Conservation (phyloP, 1,140 invertebrate genomes). For the Ceratosolen fusciceps region DNA sequence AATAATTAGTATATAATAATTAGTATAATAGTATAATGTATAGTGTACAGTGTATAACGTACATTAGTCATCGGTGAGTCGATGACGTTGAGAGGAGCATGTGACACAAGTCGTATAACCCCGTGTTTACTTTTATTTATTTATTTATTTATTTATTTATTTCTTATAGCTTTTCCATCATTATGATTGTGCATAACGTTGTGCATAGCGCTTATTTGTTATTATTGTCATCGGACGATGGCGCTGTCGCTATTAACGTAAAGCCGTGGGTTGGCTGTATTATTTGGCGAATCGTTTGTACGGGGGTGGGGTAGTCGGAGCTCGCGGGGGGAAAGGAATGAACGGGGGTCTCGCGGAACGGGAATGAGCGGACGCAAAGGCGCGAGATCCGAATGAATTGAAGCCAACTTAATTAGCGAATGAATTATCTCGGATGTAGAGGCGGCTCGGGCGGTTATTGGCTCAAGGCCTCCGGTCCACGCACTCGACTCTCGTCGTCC, state of each 20-base stretch:
- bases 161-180: conserved; percentile 20
- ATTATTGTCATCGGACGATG: no score
- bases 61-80: conserved; percentile 18
- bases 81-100: conserved; percentile 20
- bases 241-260: conserved; percentile 4
- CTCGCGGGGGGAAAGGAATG: background rate
- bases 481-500: background rate
- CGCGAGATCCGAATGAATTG: background rate
- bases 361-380: background rate
- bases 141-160: no score
- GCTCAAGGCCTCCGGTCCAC: background rate
- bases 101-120: background rate
- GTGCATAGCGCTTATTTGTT: conserved; percentile 27
- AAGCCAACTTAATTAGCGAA: background rate
- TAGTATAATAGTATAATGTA: no score
- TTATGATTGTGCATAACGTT: conserved; percentile 36
- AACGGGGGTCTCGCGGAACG: background rate
- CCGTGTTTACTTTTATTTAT: no score
- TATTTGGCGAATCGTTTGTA: background rate
- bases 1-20: no score
- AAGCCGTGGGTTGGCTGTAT: background rate
- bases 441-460: background rate
- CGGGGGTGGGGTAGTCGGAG: background rate
- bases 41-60: no score
- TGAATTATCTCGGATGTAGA: background rate